Percentiles rank a stretch among this genome's conserved stretches.
Evolutionary conservation across 1,140 invertebrate species (phyloP).

Genomic region (Orius insidiosus): DNA sequence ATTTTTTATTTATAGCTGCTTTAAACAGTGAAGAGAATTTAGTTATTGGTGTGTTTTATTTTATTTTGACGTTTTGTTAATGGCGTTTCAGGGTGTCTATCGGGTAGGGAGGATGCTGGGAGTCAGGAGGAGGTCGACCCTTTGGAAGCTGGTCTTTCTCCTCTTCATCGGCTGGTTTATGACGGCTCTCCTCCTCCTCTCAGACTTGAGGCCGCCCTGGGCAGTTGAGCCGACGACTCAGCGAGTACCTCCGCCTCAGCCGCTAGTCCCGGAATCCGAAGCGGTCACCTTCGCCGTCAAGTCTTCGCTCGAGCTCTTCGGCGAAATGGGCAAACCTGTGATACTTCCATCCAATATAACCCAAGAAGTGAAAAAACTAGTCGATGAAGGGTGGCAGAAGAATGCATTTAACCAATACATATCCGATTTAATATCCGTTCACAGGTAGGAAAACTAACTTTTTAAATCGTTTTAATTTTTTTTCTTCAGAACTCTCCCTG

Average conservation of each 20-base stretch:
- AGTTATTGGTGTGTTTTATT: too few species aligned
- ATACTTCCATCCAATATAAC: slow-evolving; percentile 64
- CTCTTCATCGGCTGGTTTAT: slow-evolving; percentile 5
- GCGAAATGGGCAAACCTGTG: slow-evolving; percentile 53
- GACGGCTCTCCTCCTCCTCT: slow-evolving; percentile 5
- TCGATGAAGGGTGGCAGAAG: slow-evolving; percentile 88
- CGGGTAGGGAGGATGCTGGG: slow-evolving; percentile 4
- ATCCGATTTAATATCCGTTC: slow-evolving; percentile 94
- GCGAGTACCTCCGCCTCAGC: background rate
- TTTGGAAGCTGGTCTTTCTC: slow-evolving; percentile 7
- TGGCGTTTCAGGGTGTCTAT: too few species aligned
- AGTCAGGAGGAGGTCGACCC: slow-evolving; percentile 5
- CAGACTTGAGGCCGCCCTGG: slow-evolving; percentile 2
- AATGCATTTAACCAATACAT: slow-evolving; percentile 99
- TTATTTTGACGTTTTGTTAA: too few species aligned
- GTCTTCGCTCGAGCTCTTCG: slow-evolving; percentile 14
- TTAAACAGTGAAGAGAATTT: too few species aligned
- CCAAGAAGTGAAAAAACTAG: slow-evolving; percentile 66
- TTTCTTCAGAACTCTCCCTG: slow-evolving; percentile 31
- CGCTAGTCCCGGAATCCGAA: background rate
- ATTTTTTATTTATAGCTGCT: too few species aligned
- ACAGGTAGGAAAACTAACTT: slow-evolving; percentile 37
- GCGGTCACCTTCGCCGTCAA: slow-evolving; percentile 1
- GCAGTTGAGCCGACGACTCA: background rate
- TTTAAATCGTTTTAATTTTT: background rate